Evolutionary conservation across 92 coral and sea anemone genomes (phyloP).

Genomic region (Paragorgia papillata): DNA sequence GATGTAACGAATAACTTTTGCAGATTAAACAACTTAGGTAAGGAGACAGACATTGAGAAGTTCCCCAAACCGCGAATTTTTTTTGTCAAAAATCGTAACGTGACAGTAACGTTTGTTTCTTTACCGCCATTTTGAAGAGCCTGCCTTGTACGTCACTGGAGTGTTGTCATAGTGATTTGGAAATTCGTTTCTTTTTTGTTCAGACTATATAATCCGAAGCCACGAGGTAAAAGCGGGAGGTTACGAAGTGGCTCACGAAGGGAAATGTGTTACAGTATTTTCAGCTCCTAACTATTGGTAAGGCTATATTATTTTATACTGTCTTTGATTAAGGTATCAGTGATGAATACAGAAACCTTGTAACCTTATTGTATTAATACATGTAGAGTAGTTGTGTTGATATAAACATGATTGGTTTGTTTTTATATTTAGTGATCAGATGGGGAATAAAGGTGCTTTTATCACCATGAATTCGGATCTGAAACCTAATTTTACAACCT

Average conservation of each 20-base stretch:
- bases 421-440: slow-evolving; percentile 92
- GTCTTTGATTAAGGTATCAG: background rate
- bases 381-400: too few species aligned
- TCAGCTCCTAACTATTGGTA: slow-evolving; percentile 99
- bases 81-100: too few species aligned
- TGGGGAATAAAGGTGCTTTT: slow-evolving; percentile 96
- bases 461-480: slow-evolving; percentile 85
- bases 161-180: too few species aligned
- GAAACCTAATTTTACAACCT: slow-evolving; percentile 84
- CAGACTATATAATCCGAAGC: slow-evolving; percentile 93
- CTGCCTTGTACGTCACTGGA: too few species aligned
- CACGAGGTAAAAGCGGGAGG: slow-evolving; percentile 98
- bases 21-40: slow-evolving; percentile 78
- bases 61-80: too few species aligned
- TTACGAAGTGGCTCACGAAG: slow-evolving; percentile 88
- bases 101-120: too few species aligned
- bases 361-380: too few species aligned
- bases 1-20: slow-evolving; percentile 90
- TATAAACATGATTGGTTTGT: too few species aligned
- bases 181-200: too few species aligned
- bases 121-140: too few species aligned
- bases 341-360: background rate
- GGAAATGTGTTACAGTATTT: slow-evolving; percentile 90
- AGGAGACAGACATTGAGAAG: too few species aligned
- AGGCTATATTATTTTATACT: slow-evolving; percentile 17